Conservation (phyloP, 2,797 vertebrate genomes). For the Aphelocoma californica region DNA sequence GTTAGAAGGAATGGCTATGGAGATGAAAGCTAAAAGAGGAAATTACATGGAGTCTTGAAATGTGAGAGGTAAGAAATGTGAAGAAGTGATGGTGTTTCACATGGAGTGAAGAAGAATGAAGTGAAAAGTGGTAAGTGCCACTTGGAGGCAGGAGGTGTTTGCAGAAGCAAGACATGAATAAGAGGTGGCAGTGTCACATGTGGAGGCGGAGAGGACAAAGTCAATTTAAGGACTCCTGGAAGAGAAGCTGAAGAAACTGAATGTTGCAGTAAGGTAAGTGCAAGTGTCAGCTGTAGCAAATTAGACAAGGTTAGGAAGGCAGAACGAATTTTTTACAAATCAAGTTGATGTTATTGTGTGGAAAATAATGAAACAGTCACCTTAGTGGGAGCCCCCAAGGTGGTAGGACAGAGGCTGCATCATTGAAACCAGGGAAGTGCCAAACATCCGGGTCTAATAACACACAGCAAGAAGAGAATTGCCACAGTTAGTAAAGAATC, state of each 20-base stretch:
- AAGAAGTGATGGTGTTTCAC: background rate
- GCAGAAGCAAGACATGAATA: background rate
- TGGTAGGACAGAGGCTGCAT: background rate
- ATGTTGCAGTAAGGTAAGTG: background rate
- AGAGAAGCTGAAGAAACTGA: background rate
- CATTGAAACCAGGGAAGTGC: background rate
- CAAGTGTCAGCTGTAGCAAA: background rate
- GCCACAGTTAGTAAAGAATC: background rate
- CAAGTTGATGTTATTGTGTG: background rate
- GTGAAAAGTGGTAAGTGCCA: background rate
- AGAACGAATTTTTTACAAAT: background rate
- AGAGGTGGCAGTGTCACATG: background rate
- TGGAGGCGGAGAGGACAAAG: background rate
- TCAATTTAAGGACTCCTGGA: background rate
- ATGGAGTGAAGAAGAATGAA: background rate
- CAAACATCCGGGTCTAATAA: background rate
- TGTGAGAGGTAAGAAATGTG: background rate
- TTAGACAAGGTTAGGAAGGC: background rate
- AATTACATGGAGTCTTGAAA: background rate
- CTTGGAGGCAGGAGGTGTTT: background rate
- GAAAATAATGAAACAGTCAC: background rate
- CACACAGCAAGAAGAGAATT: background rate
- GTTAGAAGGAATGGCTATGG: background rate
- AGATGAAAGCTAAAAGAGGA: background rate
- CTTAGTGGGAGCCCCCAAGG: background rate